phyloP scores from a whole-genome alignment of 1,140 invertebrate genomes.

The Drosophila teissieri region DNA sequence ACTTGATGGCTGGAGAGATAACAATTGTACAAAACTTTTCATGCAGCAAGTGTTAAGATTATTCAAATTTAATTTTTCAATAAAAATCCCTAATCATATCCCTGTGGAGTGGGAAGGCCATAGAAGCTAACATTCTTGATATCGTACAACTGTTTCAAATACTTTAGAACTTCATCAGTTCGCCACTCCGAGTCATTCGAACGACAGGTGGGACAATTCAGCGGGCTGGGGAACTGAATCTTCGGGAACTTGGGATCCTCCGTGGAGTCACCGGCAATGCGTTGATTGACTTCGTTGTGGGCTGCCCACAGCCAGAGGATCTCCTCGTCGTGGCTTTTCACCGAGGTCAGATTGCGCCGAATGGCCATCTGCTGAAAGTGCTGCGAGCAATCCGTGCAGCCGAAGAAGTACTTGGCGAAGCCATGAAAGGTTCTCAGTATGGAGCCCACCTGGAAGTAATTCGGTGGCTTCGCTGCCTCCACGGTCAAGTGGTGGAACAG shows the following conservation, averaged over 20 bases:
- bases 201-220: constrained; percentile 89
- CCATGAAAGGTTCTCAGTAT: constrained; percentile 92
- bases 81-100: constrained; percentile 19
- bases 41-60: not conserved
- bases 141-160: constrained; percentile 45
- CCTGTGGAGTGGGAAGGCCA: constrained; percentile 44
- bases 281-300: constrained; percentile 96
- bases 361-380: constrained; percentile 93
- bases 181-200: constrained; percentile 18
- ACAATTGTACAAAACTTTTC: not conserved
- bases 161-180: constrained; percentile 28
- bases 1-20: not conserved
- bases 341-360: constrained; percentile 87
- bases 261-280: constrained; percentile 92
- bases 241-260: constrained; percentile 97
- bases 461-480: constrained; percentile 87
- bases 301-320: constrained; percentile 97
- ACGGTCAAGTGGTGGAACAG: constrained; percentile 97
- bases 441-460: constrained; percentile 85
- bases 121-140: constrained; percentile 47
- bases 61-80: too few relatives aligned
- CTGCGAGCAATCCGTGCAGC: constrained; percentile 93
- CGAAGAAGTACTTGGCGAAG: constrained; percentile 96
- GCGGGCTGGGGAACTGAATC: constrained; percentile 92
- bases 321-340: constrained; percentile 88